Base-by-base conservation (phyloP, 2,113 vertebrate genomes). In the Podocnemis expansa region DNA sequence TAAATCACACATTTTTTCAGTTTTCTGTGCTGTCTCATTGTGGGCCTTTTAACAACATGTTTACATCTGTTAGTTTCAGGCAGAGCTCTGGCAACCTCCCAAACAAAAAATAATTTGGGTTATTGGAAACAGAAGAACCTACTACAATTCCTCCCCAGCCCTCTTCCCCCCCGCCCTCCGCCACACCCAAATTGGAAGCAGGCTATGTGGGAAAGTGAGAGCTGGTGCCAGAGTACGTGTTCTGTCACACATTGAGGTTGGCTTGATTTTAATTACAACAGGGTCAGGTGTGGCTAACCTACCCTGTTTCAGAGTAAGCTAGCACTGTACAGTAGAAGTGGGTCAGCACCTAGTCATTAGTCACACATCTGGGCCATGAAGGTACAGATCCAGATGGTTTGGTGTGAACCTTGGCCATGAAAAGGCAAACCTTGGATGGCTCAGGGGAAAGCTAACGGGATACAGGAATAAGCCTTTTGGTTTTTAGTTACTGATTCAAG, bases 291-390 rank as follows among this genome's bases (percentile, higher is more conserved):
- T 54, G 25, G 21, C 80, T 91, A 52, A 21, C 63, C 67, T 29
- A 21, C 2, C 22, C 22, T 24, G 8, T 93, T 91, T 84, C 55
- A 34, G n/a, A 29, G 63, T 51, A 79, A 90, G 34, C 85, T 93
- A 49, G 31, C 49, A 11, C 7, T 38, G 51, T 8, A 41, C 34
- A 79, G 4, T 82, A 43, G 41, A 70, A 58, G 7, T 27, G 67
- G 6, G 54, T 67, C 58, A 80, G n/a, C 0, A 1, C n/a, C 3
- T 13, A 80, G 51, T 0, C 8, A 79, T 25, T 3, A 76, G 21
- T 8, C 0, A 0, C 0, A 0, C 51, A 6, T 81, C 22, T 87
- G 79, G 52, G n/a, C 38, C 10, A 8, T 21, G 45, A 25, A 2
- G 63, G 47, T 93, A 5, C 25, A 94, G 78, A 86, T 88, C 4